A percentile compares a stretch with the other conserved stretches of the same genome.
These are phyloP conservation scores for Ictidomys tridecemlineatus DNA, from an alignment of 2,113 vertebrate species.

Conservation along the genomic window DNA sequence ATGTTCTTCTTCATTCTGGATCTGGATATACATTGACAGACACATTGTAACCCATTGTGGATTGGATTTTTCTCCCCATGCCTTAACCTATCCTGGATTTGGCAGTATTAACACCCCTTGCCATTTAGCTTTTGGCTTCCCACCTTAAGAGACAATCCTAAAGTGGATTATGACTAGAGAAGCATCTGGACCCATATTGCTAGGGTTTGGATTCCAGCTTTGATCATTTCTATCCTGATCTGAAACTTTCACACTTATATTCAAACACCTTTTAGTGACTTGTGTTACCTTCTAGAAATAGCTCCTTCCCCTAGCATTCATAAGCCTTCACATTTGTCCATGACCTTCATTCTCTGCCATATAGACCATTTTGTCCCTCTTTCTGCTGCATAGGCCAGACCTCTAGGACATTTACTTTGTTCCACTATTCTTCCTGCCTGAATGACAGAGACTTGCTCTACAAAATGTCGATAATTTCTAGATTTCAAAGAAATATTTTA, in stretches of 20 bases:
- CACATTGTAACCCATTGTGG: not conserved
- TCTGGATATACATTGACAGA: not conserved
- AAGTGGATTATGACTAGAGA: not conserved
- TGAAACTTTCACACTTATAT: not conserved
- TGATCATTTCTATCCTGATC: not conserved
- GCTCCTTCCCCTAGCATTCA: not conserved
- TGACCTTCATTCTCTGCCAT: not conserved
- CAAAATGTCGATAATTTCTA: not conserved
- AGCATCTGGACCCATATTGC: not conserved
- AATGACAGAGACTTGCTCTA: not conserved
- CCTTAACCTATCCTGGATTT: not conserved
- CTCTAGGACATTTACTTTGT: not conserved
- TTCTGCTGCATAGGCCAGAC: not conserved
- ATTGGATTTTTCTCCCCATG: not conserved
- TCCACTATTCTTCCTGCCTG: not conserved
- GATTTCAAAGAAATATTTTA: slow-evolving; percentile 17
- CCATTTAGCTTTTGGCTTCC: not conserved
- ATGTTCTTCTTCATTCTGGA: not conserved
- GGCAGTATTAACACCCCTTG: not conserved
- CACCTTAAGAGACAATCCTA: not conserved
- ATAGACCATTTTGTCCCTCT: accelerated
- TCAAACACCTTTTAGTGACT: not conserved
- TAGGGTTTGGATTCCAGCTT: not conserved
- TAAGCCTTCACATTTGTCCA: not conserved
- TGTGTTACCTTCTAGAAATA: not conserved